Conservation (phyloP, 2,797 vertebrate species). For the Orestias chungarensis region DNA sequence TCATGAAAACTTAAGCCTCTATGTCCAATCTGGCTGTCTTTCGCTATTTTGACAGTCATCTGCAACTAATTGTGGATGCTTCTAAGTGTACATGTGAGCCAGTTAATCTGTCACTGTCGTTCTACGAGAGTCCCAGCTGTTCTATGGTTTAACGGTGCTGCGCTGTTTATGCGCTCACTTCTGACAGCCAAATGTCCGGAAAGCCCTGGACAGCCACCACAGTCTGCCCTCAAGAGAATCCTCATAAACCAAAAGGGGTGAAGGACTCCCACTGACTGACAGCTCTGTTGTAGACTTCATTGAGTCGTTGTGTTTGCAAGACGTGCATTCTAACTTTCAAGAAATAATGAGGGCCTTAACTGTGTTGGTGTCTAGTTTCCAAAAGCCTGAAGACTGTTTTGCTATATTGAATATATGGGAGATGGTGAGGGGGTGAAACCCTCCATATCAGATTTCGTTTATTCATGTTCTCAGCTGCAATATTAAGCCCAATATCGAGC, state of each 20-base stretch:
- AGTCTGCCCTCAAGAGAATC: constrained; percentile 59
- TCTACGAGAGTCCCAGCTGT: constrained; percentile 67
- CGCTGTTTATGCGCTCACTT: constrained; percentile 50
- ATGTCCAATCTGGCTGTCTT: constrained; percentile 20
- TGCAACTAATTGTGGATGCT: constrained; percentile 50
- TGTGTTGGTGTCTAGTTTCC: constrained; percentile 44
- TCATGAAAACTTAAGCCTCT: constrained; percentile 21
- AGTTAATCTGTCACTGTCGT: constrained; percentile 65
- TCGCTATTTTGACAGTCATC: constrained; percentile 54
- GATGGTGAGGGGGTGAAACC: constrained; percentile 57
- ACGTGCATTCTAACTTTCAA: constrained; percentile 55
- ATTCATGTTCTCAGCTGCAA: constrained; percentile 75
- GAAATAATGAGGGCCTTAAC: constrained; percentile 26
- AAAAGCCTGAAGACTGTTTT: constrained; percentile 29
- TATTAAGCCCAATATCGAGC: constrained; percentile 74
- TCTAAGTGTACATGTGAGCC: constrained; percentile 33
- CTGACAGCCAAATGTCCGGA: constrained; percentile 73
- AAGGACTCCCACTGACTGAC: constrained; percentile 73
- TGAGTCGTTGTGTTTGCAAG: constrained; percentile 62
- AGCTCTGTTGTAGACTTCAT: constrained; percentile 59
- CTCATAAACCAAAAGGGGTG: constrained; percentile 68
- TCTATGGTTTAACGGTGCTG: constrained; percentile 41
- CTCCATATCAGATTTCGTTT: constrained; percentile 72
- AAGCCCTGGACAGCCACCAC: constrained; percentile 20
- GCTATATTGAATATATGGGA: constrained; percentile 66